These are phyloP conservation scores for Tapirus indicus DNA, from an alignment of 2,797 vertebrate genomes.

Conservation along the genomic window DNA sequence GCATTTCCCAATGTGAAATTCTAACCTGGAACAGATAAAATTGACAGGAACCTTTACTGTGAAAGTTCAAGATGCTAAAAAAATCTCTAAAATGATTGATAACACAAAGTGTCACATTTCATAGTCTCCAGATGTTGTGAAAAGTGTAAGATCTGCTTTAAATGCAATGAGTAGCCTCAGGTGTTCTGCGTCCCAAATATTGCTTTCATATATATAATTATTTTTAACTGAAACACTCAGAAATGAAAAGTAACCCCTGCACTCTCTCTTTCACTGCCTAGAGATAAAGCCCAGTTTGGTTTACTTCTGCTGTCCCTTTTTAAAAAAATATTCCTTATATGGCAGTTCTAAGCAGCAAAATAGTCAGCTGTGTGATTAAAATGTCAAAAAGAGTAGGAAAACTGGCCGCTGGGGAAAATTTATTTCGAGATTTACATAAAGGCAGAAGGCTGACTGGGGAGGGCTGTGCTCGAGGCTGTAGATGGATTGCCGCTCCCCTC, in stretches of 20 bases:
- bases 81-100: constrained; percentile 42
- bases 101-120: constrained; percentile 38
- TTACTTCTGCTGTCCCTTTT: constrained; percentile 63
- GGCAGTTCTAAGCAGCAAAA: constrained; percentile 72
- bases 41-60: constrained; percentile 44
- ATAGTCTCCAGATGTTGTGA: constrained; percentile 29
- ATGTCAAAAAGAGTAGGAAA: constrained; percentile 72
- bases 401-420: background rate
- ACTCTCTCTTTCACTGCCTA: constrained; percentile 56
- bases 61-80: constrained; percentile 52
- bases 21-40: constrained; percentile 63
- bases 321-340: constrained; percentile 75
- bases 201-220: constrained; percentile 2
- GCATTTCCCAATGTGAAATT: constrained; percentile 43
- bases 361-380: constrained; percentile 73
- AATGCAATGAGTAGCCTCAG: constrained; percentile 64
- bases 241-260: constrained; percentile 66
- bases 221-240: constrained; percentile 68
- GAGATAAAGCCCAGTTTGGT: constrained; percentile 72
- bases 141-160: constrained; percentile 65
- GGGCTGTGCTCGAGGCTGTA: background rate
- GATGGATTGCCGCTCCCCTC: background rate
- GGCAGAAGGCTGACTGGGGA: background rate
- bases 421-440: constrained; percentile 53
- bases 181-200: constrained; percentile 44